Base-by-base conservation (phyloP, 2,797 vertebrate species). In the Tragopan temminckii region DNA sequence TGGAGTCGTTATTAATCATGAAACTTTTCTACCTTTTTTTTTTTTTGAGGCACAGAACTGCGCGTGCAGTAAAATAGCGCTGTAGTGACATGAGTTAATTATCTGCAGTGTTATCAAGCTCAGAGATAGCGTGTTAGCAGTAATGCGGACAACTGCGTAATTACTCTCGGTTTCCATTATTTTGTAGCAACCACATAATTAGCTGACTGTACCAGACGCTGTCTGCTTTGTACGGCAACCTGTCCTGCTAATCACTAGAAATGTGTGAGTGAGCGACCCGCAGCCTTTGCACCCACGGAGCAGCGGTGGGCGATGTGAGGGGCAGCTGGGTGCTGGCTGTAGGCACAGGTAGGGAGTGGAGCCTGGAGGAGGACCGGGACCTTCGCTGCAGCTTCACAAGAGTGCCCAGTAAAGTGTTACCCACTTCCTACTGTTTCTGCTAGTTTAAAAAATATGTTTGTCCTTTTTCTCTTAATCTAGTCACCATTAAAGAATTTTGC, bases 171-270 rank as follows among this genome's bases (percentile, higher is more conserved):
- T 88, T 94, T 83, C 79, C 84, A 18, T 94, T 93, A 58, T 79
- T 95, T 83, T 94, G 62, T 80, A 71, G 93, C 82, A 90, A 79
- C 80, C 48, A 35, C 64, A 24, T 96, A 95, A 95, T 95, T 91
- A 94, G 59, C 87, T 85, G 23, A 69, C 74, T 93, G 89, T 91
- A 89, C 57, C 82, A 84, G 89, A 86, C 88, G 72, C 52, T 92
- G 81, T 80, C 90, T 92, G 93, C 92, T 88, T 93, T 90, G 95
- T 85, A 82, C 89, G 81, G 84, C 76, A 90, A 79, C 92, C 86
- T 95, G 94, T 92, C 68, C 66, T 75, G 69, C 72, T 95, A 87
- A 93, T 95, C 69, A 90, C 86, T 66, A 95, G 86, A 83, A 95
- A 92, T 87, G 76, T 83, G 74, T 75, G 46, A 40, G 29, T 64